A percentile compares a stretch with the other conserved stretches of the same genome.
These are phyloP conservation scores for Ceratina calcarata DNA, from an alignment of 1,140 invertebrate species.

Conservation along the genomic window DNA sequence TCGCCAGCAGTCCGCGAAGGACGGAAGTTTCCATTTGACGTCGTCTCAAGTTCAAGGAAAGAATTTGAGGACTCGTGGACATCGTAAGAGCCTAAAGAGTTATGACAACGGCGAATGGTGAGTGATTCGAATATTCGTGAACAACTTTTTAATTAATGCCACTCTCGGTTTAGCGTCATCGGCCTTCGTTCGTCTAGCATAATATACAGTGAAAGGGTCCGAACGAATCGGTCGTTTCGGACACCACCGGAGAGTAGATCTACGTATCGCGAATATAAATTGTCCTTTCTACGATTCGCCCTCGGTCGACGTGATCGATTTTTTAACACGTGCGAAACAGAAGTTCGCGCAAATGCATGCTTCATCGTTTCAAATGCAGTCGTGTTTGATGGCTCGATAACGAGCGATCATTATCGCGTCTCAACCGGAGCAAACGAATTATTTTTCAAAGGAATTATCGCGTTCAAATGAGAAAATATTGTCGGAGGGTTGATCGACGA, in stretches of 20 bases:
- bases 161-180: not conserved
- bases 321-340: not conserved
- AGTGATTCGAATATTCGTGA: not conserved
- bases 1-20: not conserved
- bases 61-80: not conserved
- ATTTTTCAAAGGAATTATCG: conserved; percentile 1
- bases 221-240: too few relatives aligned
- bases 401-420: not conserved
- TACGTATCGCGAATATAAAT: not conserved
- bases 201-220: too few relatives aligned
- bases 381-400: conserved; percentile 22
- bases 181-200: not conserved
- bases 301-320: not conserved
- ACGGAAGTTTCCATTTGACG: conserved; percentile 16
- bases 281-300: not conserved
- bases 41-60: conserved; percentile 14
- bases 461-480: conserved; percentile 4
- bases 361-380: not conserved
- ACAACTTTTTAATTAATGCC: not conserved
- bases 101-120: conserved; percentile 48
- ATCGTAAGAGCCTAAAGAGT: conserved; percentile 13
- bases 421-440: not conserved
- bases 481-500: not conserved
- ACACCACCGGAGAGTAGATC: too few relatives aligned
- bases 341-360: not conserved